Base-by-base conservation (phyloP, 2,113 vertebrate species). In the Climacteris rufus region DNA sequence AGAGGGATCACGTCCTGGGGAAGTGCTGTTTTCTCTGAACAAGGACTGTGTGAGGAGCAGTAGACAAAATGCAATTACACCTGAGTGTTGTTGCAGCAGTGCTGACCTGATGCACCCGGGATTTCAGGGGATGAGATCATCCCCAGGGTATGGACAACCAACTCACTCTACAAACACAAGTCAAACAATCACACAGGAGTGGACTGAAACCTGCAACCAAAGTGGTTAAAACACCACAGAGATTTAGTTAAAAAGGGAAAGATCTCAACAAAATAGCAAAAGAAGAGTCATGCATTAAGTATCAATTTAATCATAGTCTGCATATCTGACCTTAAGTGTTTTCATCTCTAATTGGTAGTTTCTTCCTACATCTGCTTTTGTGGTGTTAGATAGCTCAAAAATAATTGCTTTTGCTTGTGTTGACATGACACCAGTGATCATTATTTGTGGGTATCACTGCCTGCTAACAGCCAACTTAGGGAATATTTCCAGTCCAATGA, bases 271-370 rank as follows among this genome's bases (percentile, higher is more conserved):
- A 59, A 93, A 70, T 1, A 91, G 31, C 71, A 65, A 21, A 86
- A 77, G 81, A 59, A 92, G 92, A 81, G 44, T 4, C 7, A 13
- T 57, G 57, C 63, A 39, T 72, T 77, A 86, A 79, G 39, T 61
- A 89, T 52, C 28, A 47, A 17, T 45, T 80, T 89, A 91, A 87
- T 82, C 47, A 72, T 20, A 77, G 76, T 37, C 88, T 85, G 35
- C 49, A 53, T 19, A 68, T 52, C 50, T 89, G 91, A 96, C 53
- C 76, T 77, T 45, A 71, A 71, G 61, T 33, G 72, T 65, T 92
- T 93, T 82, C 53, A 61, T 74, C 77, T 92, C 83, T 94, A 94
- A 75, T 85, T 91, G 80, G 79, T 35, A 83, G 42, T 31, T 95
- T 89, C 86, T 83, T 86, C 72, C 87, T 69, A 66, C 57, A 86